A percentile compares a stretch with the other conserved stretches of the same genome.
phyloP scores from a whole-genome alignment of 2,888 invertebrate species.

The Sphaerophoria rueppellii region DNA sequence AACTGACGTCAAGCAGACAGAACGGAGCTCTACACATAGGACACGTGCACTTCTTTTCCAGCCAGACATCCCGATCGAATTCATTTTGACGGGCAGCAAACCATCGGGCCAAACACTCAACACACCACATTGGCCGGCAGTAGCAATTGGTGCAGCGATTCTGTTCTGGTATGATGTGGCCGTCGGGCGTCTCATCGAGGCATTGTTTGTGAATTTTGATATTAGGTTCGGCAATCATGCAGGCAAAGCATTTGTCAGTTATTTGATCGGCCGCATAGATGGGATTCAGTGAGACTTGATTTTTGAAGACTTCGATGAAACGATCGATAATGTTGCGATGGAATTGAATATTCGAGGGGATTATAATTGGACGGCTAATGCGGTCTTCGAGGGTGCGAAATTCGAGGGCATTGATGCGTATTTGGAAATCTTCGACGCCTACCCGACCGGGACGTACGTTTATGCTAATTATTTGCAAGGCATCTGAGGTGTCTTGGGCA shows the following conservation, averaged over 20 bases:
- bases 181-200: constrained; percentile 82
- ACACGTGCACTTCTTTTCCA: constrained; percentile 91
- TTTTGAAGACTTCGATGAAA: constrained; percentile 92
- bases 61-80: constrained; percentile 88
- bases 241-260: constrained; percentile 92
- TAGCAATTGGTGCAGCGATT: constrained; percentile 84
- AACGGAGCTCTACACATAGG: constrained; percentile 93
- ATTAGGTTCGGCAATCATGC: constrained; percentile 90
- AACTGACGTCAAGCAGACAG: constrained; percentile 92
- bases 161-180: constrained; percentile 79
- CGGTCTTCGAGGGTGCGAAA: constrained; percentile 90
- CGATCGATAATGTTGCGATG: constrained; percentile 91
- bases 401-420: constrained; percentile 90
- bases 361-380: constrained; percentile 86
- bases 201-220: constrained; percentile 91
- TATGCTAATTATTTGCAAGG: constrained; percentile 92
- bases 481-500: constrained; percentile 86
- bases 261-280: constrained; percentile 87
- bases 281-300: constrained; percentile 88
- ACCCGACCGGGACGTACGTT: constrained; percentile 87
- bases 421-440: constrained; percentile 85
- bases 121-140: constrained; percentile 95
- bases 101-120: constrained; percentile 92
- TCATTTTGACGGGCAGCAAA: constrained; percentile 92
- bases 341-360: constrained; percentile 88